Evolutionary conservation across 2,113 vertebrate species (phyloP).

Genomic region (Acinonyx jubatus): DNA sequence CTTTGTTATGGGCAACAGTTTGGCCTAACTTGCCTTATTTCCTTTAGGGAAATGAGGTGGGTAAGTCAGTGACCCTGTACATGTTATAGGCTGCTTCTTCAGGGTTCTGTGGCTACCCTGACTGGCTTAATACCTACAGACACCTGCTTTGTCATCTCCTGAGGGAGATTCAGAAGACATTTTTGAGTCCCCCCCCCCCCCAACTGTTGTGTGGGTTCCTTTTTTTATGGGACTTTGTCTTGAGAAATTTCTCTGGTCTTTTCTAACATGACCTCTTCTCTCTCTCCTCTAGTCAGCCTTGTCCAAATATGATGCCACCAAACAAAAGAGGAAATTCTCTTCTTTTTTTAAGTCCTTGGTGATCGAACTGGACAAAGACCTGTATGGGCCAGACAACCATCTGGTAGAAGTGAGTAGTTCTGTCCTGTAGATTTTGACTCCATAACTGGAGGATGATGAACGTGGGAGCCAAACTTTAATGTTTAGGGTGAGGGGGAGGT

Average conservation of each 20-base stretch:
- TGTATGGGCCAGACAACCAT: slow-evolving; percentile 99
- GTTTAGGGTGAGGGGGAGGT: not conserved
- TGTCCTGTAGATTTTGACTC: slow-evolving; percentile 54
- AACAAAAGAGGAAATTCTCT: slow-evolving; percentile 99
- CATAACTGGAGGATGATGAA: slow-evolving; percentile 45
- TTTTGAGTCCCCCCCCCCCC: accelerated
- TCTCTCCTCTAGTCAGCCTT: slow-evolving; percentile 92
- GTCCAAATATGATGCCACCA: slow-evolving; percentile 99
- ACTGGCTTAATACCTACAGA: slow-evolving; percentile 29
- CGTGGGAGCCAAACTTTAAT: not conserved
- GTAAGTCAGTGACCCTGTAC: not conserved
- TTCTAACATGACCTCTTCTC: slow-evolving; percentile 73
- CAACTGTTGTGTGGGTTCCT: slow-evolving; percentile 6
- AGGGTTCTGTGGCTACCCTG: not conserved
- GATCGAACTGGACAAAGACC: slow-evolving; percentile 98
- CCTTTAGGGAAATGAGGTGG: not conserved
- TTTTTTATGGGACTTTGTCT: slow-evolving; percentile 56
- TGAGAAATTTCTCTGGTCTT: slow-evolving; percentile 37
- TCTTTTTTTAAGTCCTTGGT: slow-evolving; percentile 99
- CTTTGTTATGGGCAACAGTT: slow-evolving; percentile 52
- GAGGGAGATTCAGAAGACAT: slow-evolving; percentile 25
- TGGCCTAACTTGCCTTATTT: slow-evolving; percentile 52
- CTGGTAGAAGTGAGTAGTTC: slow-evolving; percentile 94
- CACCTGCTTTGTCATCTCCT: not conserved
- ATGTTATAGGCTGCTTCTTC: not conserved